phyloP scores from a whole-genome alignment of 2,113 vertebrate species.

The human region GRCh38 chr6:161144001-161144500 shows the following conservation, averaged over 20 bases:
- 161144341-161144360: background rate
- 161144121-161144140: too few species aligned
- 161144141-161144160: background rate
- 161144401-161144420: background rate
- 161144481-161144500: background rate
- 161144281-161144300: background rate
- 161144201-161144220: background rate
- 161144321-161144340: background rate
- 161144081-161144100: background rate
- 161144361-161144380: background rate
- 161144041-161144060: rapidly evolving
- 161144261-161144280: rapidly evolving
- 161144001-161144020: background rate
- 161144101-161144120: rapidly evolving
- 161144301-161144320: background rate
- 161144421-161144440: background rate
- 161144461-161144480: background rate
- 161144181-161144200: background rate
- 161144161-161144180: background rate
- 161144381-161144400: background rate
- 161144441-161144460: background rate
- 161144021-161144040: too few species aligned
- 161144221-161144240: background rate
- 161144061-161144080: background rate
- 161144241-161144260: rapidly evolving